Evolutionary conservation across 2,113 vertebrate genomes (phyloP).

Genomic region (Prunella himalayana): DNA sequence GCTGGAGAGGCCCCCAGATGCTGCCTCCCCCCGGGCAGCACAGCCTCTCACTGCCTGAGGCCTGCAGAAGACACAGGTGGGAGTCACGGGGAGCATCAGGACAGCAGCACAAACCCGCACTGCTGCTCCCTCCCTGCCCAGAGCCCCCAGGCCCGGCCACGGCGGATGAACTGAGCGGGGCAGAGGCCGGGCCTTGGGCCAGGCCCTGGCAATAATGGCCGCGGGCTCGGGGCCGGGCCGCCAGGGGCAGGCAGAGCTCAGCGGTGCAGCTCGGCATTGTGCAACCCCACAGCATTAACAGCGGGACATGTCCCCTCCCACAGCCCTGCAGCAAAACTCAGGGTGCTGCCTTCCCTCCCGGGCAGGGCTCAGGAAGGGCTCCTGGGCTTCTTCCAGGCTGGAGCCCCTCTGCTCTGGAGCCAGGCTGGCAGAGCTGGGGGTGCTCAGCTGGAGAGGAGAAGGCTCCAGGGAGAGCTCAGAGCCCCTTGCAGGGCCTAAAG

Average conservation of each 20-base stretch:
- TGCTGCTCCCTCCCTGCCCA: not conserved
- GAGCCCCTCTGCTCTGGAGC: not conserved
- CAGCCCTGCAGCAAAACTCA: not conserved
- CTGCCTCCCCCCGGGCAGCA: not conserved
- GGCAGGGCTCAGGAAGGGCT: not conserved
- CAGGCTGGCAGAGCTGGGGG: not conserved
- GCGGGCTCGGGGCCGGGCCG: accelerated
- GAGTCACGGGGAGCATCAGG: not conserved
- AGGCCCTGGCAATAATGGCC: not conserved
- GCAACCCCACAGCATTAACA: not conserved
- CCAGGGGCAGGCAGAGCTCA: not conserved
- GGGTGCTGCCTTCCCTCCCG: not conserved
- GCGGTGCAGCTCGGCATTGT: not conserved
- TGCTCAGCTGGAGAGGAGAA: not conserved
- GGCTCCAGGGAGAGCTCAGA: not conserved
- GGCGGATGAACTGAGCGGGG: accelerated
- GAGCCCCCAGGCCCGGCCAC: accelerated
- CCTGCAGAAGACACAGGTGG: not conserved
- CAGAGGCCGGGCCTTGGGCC: not conserved
- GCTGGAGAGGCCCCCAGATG: not conserved
- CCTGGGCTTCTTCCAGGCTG: not conserved
- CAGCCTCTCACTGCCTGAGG: accelerated
- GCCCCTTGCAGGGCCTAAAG: not conserved
- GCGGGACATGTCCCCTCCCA: not conserved
- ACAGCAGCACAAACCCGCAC: not conserved